phyloP scores from a whole-genome alignment of 2,797 vertebrate genomes.

The Pseudotriccus pelzelni region DNA sequence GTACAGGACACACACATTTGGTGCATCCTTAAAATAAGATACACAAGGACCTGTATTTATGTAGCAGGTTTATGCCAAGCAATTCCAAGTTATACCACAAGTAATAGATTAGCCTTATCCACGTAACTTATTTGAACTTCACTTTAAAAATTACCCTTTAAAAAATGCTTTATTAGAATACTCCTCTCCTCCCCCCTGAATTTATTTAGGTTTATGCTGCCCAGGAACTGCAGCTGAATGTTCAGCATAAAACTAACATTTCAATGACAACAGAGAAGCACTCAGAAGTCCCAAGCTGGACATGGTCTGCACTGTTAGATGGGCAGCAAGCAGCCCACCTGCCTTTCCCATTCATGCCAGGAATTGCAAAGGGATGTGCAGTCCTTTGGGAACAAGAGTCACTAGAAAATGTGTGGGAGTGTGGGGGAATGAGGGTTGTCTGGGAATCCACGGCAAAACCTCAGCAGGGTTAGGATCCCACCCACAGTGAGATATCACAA shows the following conservation, averaged over 20 bases:
- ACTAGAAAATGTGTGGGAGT: accelerated
- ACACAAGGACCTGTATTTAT: not conserved
- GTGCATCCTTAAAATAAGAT: not conserved
- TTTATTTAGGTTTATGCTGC: not conserved
- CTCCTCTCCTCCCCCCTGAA: not conserved
- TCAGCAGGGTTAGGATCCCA: not conserved
- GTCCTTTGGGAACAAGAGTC: not conserved
- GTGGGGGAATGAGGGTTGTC: not conserved
- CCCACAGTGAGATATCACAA: not conserved
- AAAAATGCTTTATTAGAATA: not conserved
- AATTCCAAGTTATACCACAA: not conserved
- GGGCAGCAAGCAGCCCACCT: not conserved
- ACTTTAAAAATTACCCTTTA: not conserved
- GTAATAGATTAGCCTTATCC: not conserved
- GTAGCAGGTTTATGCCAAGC: not conserved
- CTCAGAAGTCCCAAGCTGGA: not conserved
- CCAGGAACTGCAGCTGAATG: not conserved
- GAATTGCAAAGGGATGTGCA: not conserved
- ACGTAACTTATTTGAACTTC: not conserved
- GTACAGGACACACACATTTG: not conserved
- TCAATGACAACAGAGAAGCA: not conserved
- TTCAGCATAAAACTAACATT: not conserved
- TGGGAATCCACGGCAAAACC: accelerated
- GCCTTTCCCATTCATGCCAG: not conserved
- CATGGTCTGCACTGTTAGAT: accelerated